phyloP scores from a whole-genome alignment of 2,113 vertebrate species.

The Campylomormyrus tamandua region DNA sequence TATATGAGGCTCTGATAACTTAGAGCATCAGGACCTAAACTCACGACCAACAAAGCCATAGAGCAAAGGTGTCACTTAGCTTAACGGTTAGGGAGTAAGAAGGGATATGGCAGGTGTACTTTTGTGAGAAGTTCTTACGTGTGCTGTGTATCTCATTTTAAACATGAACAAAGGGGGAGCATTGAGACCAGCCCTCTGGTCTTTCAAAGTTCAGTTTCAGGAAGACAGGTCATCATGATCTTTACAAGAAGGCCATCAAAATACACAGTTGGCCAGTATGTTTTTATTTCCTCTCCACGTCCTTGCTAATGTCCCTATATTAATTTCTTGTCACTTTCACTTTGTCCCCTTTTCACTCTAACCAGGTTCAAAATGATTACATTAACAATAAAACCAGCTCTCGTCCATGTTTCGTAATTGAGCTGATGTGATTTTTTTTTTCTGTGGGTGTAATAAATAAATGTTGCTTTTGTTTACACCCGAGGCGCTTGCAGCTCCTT shows the following conservation, averaged over 20 bases:
- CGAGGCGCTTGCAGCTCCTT: not conserved
- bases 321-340: not conserved
- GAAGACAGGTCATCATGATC: not conserved
- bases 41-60: not conserved
- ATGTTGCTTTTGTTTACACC: not conserved
- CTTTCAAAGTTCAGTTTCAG: not conserved
- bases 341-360: conserved; percentile 7
- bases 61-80: not conserved
- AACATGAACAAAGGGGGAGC: not conserved
- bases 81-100: too few relatives aligned
- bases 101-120: not conserved
- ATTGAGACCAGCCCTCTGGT: not conserved
- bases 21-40: not conserved
- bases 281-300: not conserved
- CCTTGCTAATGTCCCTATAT: not conserved
- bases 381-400: conserved; percentile 12
- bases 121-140: not conserved
- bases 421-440: conserved; percentile 14
- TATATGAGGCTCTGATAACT: not conserved
- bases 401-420: not conserved
- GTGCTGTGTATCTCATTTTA: not conserved
- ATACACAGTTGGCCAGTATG: not conserved
- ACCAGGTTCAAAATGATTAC: not conserved
- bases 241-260: not conserved
- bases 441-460: conserved; percentile 9